A percentile compares a stretch with the other conserved stretches of the same genome.
These are phyloP conservation scores for Syrphus vitripennis DNA, from an alignment of 2,888 invertebrate species.

Conservation along the genomic window DNA sequence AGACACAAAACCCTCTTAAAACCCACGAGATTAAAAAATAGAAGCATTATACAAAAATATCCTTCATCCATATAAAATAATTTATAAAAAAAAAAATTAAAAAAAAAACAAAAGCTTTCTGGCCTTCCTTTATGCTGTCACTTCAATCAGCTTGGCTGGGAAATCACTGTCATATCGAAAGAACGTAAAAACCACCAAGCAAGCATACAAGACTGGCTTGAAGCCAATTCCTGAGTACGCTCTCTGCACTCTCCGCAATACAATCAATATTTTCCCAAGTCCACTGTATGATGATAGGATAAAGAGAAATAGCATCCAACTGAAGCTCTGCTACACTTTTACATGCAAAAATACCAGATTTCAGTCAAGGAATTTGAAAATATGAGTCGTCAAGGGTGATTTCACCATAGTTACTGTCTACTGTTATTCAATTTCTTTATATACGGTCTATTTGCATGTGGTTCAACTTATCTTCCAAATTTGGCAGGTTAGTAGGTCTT, in stretches of 20 bases:
- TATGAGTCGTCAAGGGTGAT: not conserved
- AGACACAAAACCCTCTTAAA: conserved; percentile 25
- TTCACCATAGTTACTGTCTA: not conserved
- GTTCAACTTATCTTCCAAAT: too few species aligned
- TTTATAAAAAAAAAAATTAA: not conserved
- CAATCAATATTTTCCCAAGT: conserved; percentile 65
- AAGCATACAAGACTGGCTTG: conserved; percentile 50
- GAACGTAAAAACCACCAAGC: not conserved
- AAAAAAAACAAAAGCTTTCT: conserved; percentile 25
- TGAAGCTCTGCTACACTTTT: conserved; percentile 2
- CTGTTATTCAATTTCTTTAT: too few species aligned
- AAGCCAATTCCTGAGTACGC: conserved; percentile 59
- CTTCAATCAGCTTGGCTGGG: conserved; percentile 55
- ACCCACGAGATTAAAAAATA: conserved; percentile 40
- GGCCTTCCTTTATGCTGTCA: conserved; percentile 34
- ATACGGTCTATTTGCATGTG: too few species aligned
- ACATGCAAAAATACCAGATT: not conserved
- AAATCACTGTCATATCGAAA: conserved; percentile 66
- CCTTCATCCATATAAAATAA: not conserved
- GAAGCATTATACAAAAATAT: conserved; percentile 8
- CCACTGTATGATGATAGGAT: not conserved
- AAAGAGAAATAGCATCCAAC: not conserved
- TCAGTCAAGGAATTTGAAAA: conserved; percentile 11
- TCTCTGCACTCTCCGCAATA: conserved; percentile 59
- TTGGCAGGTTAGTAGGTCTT: too few species aligned